These are phyloP conservation scores for Phenacoccus solenopsis DNA, from an alignment of 1,140 invertebrate species.

Conservation along the genomic window DNA sequence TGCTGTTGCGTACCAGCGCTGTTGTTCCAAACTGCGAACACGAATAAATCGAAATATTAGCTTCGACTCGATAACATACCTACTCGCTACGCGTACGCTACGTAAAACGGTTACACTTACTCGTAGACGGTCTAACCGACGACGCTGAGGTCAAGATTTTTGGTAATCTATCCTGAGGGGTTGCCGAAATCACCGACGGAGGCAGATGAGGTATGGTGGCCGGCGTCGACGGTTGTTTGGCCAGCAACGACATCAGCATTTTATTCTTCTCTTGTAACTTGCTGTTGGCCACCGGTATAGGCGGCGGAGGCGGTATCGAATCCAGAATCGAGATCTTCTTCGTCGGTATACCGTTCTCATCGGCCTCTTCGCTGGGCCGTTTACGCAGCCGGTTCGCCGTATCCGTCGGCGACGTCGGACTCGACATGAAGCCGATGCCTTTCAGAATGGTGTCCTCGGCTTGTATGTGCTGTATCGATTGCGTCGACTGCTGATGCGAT, in stretches of 20 bases:
- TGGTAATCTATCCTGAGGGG: conserved; percentile 46
- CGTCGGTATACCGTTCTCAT: conserved; percentile 34
- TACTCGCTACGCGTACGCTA: too few relatives aligned
- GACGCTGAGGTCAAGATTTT: neutral
- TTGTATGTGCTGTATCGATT: neutral
- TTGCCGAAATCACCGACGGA: conserved; percentile 48
- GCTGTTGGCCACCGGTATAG: conserved; percentile 39
- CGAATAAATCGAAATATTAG: neutral
- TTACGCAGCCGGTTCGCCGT: conserved; percentile 38
- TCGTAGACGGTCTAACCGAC: neutral
- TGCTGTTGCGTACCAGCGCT: neutral
- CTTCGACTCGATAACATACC: neutral
- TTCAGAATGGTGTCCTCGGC: neutral
- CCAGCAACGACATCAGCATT: conserved; percentile 69
- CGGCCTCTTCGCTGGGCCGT: conserved; percentile 51
- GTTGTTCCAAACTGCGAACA: neutral
- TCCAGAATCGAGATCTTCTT: conserved; percentile 19
- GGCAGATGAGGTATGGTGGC: conserved; percentile 51
- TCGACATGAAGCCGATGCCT: neutral
- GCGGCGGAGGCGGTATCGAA: conserved; percentile 22
- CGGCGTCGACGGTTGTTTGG: conserved; percentile 55
- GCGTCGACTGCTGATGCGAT: neutral
- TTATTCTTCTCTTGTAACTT: conserved; percentile 70
- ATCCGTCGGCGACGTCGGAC: conserved; percentile 37
- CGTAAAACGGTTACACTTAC: conserved; percentile 14